Percentiles rank a stretch among this genome's conserved stretches.
Evolutionary conservation across 2,113 vertebrate genomes (phyloP).

Genomic region (Pedetes capensis): DNA sequence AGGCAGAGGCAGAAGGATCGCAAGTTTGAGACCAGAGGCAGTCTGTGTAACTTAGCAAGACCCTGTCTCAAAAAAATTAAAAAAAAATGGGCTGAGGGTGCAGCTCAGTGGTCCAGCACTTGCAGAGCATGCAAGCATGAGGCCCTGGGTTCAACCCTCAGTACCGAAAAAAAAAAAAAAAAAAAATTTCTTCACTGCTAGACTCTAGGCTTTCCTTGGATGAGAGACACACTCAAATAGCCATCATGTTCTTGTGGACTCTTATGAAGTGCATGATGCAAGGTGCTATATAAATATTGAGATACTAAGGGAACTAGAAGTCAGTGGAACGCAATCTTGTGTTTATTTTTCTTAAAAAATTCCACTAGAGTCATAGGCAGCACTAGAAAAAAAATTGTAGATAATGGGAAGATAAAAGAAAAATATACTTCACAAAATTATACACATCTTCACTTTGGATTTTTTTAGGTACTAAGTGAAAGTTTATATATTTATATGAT

Average conservation of each 20-base stretch:
- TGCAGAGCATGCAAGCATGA: too few relatives aligned
- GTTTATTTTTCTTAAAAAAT: slow-evolving; percentile 45
- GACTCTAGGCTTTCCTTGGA: not conserved
- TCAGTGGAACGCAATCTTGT: not conserved
- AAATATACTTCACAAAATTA: slow-evolving; percentile 18
- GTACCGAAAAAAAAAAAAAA: too few relatives aligned
- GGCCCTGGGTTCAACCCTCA: too few relatives aligned
- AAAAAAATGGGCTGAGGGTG: too few relatives aligned
- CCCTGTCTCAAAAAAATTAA: too few relatives aligned
- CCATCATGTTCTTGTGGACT: not conserved
- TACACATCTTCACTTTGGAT: slow-evolving; percentile 13
- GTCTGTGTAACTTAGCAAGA: too few relatives aligned
- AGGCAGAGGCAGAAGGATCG: too few relatives aligned
- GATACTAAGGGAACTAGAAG: not conserved
- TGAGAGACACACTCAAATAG: not conserved
- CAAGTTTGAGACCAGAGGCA: too few relatives aligned
- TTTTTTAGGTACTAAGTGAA: slow-evolving; percentile 44
- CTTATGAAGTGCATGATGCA: not conserved
- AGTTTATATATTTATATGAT: slow-evolving; percentile 51
- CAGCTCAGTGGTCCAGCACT: too few relatives aligned
- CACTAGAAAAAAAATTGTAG: not conserved
- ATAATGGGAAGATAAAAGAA: not conserved
- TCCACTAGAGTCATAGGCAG: not conserved
- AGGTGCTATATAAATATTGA: slow-evolving; percentile 18
- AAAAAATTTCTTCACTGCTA: not conserved